Evolutionary conservation across 2,888 invertebrate genomes (phyloP), one percentile per base, ranked within the genome.

Genomic region (Zygogramma bicolorata): DNA sequence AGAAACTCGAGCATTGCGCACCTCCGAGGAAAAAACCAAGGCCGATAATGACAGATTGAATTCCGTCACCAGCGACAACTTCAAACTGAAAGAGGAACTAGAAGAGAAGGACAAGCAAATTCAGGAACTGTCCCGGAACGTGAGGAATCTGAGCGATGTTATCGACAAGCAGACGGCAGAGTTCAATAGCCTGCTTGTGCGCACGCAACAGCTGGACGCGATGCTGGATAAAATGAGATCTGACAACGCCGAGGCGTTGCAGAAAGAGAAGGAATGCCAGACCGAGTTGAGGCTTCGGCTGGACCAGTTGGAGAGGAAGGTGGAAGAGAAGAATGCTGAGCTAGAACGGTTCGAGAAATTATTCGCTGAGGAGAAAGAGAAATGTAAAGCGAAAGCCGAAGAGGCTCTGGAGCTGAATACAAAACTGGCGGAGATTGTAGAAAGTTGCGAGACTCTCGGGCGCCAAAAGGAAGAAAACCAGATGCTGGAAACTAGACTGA

Each of bases 181-280:
- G 58, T 79, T 80, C 63, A 76, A 77, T 31, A 74, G 66, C 13
- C 60, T 81, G 15, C 68, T 78, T 27, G 65, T 71, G n/a, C 57
- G 78, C 70, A 68, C 75, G 40, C 31, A 77, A 53, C 60, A 72
- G 34, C 63, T 72, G 6, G 73, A 75, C 8, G 29, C 20, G 2
- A 27, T 63, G 1, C 22, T 77, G 10, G 76, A 71, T 22, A 70
- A 71, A 27, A 67, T 74, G 38, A 57, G 71, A 25, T 68, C 7
- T 10, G 75, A 77, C n/a, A 68, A 65, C 15, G 15, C 68, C 0
- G 66, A 71, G 18, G 61, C 68, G 10, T 38, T 78, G n/a, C 77
- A 78, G 57, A 68, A 73, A 40, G 78, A 79, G 59, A 79, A 77
- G 66, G 68, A 75, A 8, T 29, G 42, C 1, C 77, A 78, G 63